Evolutionary conservation across 2,113 vertebrate genomes (phyloP), one percentile per base, ranked within the genome.

Genomic region (Conger conger): DNA sequence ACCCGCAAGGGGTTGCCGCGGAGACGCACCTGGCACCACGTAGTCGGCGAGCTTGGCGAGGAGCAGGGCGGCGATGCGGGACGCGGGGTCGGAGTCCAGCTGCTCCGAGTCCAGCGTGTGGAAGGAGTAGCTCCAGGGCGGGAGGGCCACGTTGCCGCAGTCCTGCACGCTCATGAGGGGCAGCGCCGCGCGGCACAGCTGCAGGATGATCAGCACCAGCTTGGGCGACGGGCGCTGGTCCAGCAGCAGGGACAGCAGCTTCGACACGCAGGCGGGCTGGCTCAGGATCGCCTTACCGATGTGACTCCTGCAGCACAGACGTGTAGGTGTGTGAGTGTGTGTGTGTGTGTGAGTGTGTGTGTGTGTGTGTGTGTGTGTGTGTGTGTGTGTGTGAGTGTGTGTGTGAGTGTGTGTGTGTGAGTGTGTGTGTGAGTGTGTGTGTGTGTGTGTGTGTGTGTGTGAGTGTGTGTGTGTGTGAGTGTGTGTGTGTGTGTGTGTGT

Each of bases 81-180:
- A 99, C 1, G 98, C 98, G 11, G 98, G 98, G 88, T 99, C 98
- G 17, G 97, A 96, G 87, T 99, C 98, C 57, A 97, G 97, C 88
- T 97, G 97, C 82, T 99, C 98, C 0, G 96, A 95, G 89, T 99
- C 98, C 45, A 99, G 91, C 3, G 97, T 95, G 76, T 96, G 97
- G 4, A 98, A 96, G 0, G 97, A 98, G 91, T 98, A 99, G 90
- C 98, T 99, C 98, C 98, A 99, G 0, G 97, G 96, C 0, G 98
- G 98, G 81, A 99, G 93, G 3, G 98, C 98, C 87, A 99, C 98
- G 0, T 99, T 98, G 3, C 97, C 97, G 90, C 98, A 99, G 91
- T 99, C 98, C 90, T 99, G 98, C 15, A 99, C 98, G 0, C 98
- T 99, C 98, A 99, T 99, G 80, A 99, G 97, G 0, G 98, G 98